Evolutionary conservation across 2,113 vertebrate species (phyloP).

Genomic region (Hippoglossus stenolepis): DNA sequence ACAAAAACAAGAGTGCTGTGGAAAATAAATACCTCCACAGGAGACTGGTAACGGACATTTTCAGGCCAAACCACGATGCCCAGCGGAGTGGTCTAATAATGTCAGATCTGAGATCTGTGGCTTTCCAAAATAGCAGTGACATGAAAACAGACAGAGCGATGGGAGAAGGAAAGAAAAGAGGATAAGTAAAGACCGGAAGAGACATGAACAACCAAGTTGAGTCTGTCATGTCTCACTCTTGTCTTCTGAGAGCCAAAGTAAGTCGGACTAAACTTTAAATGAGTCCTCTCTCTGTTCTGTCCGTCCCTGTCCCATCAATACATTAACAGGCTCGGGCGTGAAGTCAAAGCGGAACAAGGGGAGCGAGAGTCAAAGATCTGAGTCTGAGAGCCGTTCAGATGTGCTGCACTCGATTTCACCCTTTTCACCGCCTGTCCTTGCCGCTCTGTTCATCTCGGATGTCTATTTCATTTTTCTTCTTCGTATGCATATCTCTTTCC

Average conservation of each 20-base stretch:
- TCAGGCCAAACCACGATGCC: conserved; percentile 29
- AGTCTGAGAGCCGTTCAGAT: conserved; percentile 61
- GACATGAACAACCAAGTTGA: conserved; percentile 1
- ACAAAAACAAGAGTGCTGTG: background rate
- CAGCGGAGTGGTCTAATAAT: conserved; percentile 5
- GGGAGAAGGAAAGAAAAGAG: background rate
- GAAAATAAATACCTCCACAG: conserved; percentile 2
- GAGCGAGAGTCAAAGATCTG: conserved; percentile 46
- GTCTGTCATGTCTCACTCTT: conserved; percentile 25
- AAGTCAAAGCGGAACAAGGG: conserved; percentile 48
- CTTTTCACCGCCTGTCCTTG: conserved; percentile 44
- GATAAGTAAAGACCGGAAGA: background rate
- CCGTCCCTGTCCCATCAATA: conserved; percentile 32
- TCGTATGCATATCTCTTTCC: conserved; percentile 31
- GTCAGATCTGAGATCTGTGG: conserved; percentile 13
- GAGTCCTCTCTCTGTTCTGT: conserved; percentile 46
- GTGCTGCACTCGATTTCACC: conserved; percentile 59
- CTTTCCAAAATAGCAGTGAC: no score
- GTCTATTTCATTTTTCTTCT: conserved; percentile 51
- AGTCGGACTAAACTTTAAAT: conserved; percentile 63
- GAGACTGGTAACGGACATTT: conserved; percentile 45
- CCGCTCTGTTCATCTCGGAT: conserved; percentile 40
- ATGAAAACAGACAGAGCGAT: background rate
- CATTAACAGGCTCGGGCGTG: conserved; percentile 39
- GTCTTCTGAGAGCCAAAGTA: conserved; percentile 24